Percentiles rank a stretch among this genome's conserved stretches.
These are phyloP conservation scores for Ochotona curzoniae DNA, from an alignment of 2,113 vertebrate species.

Conservation along the genomic window DNA sequence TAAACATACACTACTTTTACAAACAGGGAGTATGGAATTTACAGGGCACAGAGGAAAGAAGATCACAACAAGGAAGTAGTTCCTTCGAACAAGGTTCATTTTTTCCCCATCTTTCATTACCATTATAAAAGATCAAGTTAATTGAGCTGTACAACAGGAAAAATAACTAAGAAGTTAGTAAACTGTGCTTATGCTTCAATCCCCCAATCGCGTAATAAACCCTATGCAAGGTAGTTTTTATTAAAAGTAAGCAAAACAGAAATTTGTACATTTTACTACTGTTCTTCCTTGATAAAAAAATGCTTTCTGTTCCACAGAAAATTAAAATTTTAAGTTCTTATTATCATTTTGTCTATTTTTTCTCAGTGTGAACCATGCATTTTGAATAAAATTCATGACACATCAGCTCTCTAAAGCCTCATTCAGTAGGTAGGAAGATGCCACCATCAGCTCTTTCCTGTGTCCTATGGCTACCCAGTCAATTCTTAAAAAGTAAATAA, in stretches of 20 bases:
- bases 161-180: conserved; percentile 40
- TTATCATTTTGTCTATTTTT: background rate
- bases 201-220: conserved; percentile 17
- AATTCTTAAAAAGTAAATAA: background rate
- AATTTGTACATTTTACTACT: conserved; percentile 29
- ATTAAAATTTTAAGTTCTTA: background rate
- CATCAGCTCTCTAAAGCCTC: background rate
- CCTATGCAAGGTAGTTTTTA: conserved; percentile 21
- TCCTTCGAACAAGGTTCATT: background rate
- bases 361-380: background rate
- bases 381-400: background rate
- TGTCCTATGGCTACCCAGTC: background rate
- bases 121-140: conserved; percentile 40
- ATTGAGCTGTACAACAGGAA: background rate
- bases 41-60: background rate
- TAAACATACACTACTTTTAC: background rate
- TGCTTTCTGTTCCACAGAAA: background rate
- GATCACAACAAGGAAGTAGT: background rate
- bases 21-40: background rate
- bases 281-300: conserved; percentile 27
- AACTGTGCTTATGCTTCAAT: conserved; percentile 36
- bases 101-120: conserved; percentile 4
- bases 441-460: background rate
- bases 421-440: background rate
- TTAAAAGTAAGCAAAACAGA: conserved; percentile 6